phyloP scores from a whole-genome alignment of 2,797 vertebrate genomes.

The Sciaenops ocellatus region DNA sequence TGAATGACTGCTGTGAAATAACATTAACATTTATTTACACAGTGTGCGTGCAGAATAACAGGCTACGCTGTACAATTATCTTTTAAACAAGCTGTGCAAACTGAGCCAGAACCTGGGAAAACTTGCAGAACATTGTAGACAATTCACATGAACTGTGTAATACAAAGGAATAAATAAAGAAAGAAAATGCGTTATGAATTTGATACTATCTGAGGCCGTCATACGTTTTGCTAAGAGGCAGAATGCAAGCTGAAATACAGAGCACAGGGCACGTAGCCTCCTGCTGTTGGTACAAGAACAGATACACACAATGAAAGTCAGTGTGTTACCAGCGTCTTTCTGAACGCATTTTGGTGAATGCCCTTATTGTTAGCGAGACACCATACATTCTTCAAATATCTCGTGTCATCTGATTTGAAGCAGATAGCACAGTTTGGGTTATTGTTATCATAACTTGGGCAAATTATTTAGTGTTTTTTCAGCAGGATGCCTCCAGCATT shows the following conservation, averaged over 20 bases:
- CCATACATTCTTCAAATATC: conserved; percentile 23
- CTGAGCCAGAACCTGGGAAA: neutral
- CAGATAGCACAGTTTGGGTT: neutral
- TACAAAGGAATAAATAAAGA: conserved; percentile 18
- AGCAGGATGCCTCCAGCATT: neutral
- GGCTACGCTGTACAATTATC: conserved; percentile 12
- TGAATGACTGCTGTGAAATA: conserved; percentile 19
- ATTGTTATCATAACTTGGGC: conserved; percentile 2
- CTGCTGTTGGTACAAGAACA: conserved; percentile 28
- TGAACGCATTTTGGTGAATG: conserved; percentile 23
- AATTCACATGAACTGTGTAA: conserved; percentile 15
- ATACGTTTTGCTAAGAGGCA: conserved; percentile 29
- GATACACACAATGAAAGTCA: conserved; percentile 48
- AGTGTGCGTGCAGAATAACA: conserved; percentile 25
- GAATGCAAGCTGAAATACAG: conserved; percentile 48
- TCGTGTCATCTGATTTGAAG: conserved; percentile 6
- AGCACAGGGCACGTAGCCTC: conserved; percentile 23
- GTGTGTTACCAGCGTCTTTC: conserved; percentile 21
- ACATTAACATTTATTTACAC: conserved; percentile 46
- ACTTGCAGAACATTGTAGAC: conserved; percentile 7
- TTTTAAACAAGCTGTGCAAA: conserved; percentile 49
- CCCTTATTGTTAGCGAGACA: conserved; percentile 17
- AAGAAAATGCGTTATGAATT: neutral
- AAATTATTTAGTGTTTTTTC: conserved; percentile 1
- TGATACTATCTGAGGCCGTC: conserved; percentile 26